phyloP scores from a whole-genome alignment of 2,797 vertebrate genomes.

The Manis javanica region DNA sequence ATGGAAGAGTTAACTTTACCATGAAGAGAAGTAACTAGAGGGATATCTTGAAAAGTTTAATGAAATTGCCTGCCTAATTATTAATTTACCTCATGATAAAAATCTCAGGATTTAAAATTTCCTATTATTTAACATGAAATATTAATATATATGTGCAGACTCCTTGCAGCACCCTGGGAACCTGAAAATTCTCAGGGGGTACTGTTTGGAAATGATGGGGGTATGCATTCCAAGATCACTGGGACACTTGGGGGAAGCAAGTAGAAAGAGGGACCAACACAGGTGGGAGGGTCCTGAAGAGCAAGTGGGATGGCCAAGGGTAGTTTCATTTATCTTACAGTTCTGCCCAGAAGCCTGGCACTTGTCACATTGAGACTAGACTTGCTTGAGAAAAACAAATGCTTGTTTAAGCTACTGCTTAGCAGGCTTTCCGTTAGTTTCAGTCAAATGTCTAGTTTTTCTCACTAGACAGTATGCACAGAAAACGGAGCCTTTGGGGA shows the following conservation, averaged over 20 bases:
- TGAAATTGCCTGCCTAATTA: background rate
- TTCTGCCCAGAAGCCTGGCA: background rate
- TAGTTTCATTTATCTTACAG: background rate
- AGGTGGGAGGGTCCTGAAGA: background rate
- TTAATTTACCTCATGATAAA: background rate
- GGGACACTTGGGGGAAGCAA: background rate
- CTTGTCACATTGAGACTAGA: background rate
- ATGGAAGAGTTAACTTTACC: background rate
- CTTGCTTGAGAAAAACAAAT: background rate
- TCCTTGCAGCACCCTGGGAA: background rate
- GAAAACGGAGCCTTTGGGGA: background rate
- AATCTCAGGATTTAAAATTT: background rate
- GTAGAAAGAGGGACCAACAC: background rate
- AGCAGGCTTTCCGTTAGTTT: background rate
- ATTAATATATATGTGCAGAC: background rate
- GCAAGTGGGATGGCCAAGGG: background rate
- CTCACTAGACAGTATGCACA: background rate
- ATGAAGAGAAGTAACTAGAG: background rate
- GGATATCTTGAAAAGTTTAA: background rate
- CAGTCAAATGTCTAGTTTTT: background rate
- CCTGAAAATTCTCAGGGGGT: background rate
- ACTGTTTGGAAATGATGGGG: background rate
- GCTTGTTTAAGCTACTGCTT: background rate
- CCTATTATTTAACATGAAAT: background rate
- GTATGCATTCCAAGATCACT: background rate